Conservation (phyloP, 2,113 vertebrate genomes). For the Elachura formosa region DNA sequence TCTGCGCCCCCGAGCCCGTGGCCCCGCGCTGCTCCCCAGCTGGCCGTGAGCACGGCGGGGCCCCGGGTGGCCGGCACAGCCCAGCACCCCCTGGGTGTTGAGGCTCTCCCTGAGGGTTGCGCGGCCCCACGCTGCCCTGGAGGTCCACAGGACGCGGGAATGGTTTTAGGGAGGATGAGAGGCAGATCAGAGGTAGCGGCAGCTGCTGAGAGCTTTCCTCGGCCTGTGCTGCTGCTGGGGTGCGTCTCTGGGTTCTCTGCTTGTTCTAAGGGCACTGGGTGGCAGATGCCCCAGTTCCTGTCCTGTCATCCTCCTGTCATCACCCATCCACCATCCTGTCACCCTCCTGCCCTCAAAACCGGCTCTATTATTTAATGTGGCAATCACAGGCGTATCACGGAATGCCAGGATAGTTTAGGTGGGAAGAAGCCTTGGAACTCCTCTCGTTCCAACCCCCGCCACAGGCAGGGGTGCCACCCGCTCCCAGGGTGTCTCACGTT, state of each 20-base stretch:
- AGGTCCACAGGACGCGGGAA: background rate
- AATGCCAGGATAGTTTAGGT: background rate
- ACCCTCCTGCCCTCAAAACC: background rate
- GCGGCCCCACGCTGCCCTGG: background rate
- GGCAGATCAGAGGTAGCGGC: rapidly evolving
- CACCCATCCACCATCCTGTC: too few species aligned
- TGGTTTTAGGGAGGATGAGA: rapidly evolving
- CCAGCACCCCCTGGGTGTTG: too few species aligned
- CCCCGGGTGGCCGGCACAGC: background rate
- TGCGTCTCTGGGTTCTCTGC: background rate
- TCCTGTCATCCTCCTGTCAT: background rate
- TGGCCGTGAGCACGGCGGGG: background rate
- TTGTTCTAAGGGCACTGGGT: background rate
- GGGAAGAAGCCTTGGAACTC: background rate
- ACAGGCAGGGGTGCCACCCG: background rate
- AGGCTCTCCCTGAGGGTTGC: background rate
- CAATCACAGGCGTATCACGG: background rate
- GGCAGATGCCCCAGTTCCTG: background rate
- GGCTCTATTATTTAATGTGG: background rate
- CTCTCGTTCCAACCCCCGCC: background rate
- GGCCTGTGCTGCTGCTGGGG: background rate
- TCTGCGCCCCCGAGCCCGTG: background rate
- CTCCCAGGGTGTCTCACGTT: background rate
- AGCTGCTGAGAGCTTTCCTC: background rate
- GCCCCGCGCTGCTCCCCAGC: rapidly evolving